These are phyloP conservation scores for Aphrophora alni DNA, from an alignment of 2,888 invertebrate genomes.

Conservation along the genomic window DNA sequence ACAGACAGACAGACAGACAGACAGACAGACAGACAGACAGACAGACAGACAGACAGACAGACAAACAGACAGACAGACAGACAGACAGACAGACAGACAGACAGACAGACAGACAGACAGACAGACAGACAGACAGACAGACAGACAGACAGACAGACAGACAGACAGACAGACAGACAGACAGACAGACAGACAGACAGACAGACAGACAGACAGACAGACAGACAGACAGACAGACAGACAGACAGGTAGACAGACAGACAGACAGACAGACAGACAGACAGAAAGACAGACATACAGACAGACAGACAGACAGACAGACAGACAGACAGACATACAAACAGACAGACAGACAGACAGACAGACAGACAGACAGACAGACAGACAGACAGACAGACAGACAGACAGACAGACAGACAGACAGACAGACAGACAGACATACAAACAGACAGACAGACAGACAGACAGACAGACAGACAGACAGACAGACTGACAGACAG, in stretches of 20 bases:
- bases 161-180: not conserved
- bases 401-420: not conserved
- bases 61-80: not conserved
- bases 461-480: not conserved
- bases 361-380: not conserved
- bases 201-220: not conserved
- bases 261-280: not conserved
- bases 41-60: too few species aligned
- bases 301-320: not conserved
- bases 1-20: too few species aligned
- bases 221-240: too few species aligned
- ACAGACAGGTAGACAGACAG: too few species aligned
- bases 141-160: not conserved
- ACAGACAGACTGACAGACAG: not conserved
- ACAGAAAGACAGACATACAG: too few species aligned
- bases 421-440: too few species aligned
- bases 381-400: not conserved
- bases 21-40: too few species aligned
- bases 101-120: not conserved
- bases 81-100: not conserved
- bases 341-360: not conserved
- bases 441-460: too few species aligned
- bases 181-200: not conserved
- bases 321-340: too few species aligned
- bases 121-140: not conserved